Conservation (phyloP, 35 echinoderm and acorn worm species). For the Apostichopus japonicus region DNA sequence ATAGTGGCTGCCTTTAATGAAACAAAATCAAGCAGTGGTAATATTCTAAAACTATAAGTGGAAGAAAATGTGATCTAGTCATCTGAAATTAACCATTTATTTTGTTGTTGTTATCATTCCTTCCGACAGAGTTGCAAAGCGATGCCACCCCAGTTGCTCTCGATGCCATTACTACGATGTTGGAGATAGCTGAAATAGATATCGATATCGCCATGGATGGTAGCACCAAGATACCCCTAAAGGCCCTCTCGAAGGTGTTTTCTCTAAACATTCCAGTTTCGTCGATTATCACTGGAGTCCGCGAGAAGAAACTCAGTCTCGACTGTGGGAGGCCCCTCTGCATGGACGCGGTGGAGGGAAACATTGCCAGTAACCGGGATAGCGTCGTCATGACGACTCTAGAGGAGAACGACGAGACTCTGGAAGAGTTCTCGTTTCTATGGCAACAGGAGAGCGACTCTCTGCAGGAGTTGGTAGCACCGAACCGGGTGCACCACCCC, state of each 20-base stretch:
- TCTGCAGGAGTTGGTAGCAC: conserved; percentile 12
- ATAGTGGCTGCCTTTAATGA: too few relatives aligned
- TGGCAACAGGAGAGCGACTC: conserved; percentile 34
- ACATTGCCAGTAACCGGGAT: conserved; percentile 39
- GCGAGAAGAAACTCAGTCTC: conserved; percentile 72
- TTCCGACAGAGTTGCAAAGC: conserved; percentile 43
- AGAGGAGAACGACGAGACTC: conserved; percentile 22
- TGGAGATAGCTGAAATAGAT: conserved; percentile 42
- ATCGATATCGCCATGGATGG: conserved; percentile 73
- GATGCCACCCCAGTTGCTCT: conserved; percentile 62
- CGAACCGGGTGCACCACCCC: conserved; percentile 22
- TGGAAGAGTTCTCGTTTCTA: conserved; percentile 45
- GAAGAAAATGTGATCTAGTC: too few relatives aligned
- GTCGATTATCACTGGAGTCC: conserved; percentile 62
- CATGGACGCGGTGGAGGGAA: conserved; percentile 34
- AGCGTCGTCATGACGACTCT: background rate
- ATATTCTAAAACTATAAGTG: too few relatives aligned
- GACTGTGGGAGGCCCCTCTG: conserved; percentile 40
- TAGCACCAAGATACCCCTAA: conserved; percentile 66
- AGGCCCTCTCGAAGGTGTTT: conserved; percentile 55
- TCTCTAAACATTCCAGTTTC: conserved; percentile 66
- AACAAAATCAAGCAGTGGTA: too few relatives aligned
- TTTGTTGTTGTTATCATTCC: conserved; percentile 1
- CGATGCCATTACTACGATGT: conserved; percentile 63
- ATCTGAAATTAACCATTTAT: too few relatives aligned